Conservation (phyloP, 2,888 invertebrate species). For the Malacosoma neustria region DNA sequence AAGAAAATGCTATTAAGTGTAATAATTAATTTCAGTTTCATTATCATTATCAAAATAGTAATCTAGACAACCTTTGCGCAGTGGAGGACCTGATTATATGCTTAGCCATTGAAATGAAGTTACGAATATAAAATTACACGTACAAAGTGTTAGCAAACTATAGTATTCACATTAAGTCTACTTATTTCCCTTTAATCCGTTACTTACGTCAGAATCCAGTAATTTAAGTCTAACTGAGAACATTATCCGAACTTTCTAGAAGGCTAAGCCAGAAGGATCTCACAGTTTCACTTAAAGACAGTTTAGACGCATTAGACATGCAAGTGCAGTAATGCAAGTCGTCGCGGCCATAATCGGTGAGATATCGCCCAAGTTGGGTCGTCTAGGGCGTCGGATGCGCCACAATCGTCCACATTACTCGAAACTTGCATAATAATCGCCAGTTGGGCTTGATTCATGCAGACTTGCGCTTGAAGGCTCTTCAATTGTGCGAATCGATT, state of each 20-base stretch:
- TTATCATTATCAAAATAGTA: too few species aligned
- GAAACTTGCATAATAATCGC: neutral
- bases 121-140: too few species aligned
- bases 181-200: too few species aligned
- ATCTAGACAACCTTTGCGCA: too few species aligned
- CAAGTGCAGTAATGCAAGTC: constrained; percentile 43
- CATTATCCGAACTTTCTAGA: neutral
- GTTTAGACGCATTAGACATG: constrained; percentile 19
- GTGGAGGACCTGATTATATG: too few species aligned
- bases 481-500: too few species aligned
- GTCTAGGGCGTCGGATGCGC: constrained; percentile 41
- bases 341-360: constrained; percentile 44
- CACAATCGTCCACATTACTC: constrained; percentile 8
- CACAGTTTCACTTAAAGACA: constrained; percentile 2
- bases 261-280: neutral
- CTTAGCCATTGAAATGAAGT: too few species aligned
- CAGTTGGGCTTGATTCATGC: neutral
- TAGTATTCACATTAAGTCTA: too few species aligned
- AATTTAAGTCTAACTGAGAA: neutral
- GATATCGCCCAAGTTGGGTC: constrained; percentile 58
- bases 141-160: too few species aligned
- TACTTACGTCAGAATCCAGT: too few species aligned
- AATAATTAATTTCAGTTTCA: too few species aligned
- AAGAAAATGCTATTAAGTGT: too few species aligned
- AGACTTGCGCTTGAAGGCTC: neutral